phyloP scores from a whole-genome alignment of 2,888 invertebrate genomes.

The Gymnosoma rotundatum region DNA sequence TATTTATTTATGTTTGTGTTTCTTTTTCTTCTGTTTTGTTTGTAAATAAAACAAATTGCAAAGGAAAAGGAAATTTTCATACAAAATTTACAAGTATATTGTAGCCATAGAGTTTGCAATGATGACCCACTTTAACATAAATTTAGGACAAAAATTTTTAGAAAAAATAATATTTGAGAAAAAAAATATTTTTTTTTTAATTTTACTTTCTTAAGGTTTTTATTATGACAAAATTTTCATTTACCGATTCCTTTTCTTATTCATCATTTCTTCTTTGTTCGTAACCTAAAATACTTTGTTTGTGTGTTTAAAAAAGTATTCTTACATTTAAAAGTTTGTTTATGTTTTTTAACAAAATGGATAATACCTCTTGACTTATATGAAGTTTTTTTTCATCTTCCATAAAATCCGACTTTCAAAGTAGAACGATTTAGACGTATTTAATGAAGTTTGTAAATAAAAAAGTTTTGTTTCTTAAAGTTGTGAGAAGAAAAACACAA shows the following conservation, averaged over 20 bases:
- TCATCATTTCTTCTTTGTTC: conserved; percentile 7
- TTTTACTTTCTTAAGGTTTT: background rate
- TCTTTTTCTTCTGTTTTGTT: background rate
- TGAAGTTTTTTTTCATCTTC: too few species aligned
- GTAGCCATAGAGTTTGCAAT: conserved; percentile 16
- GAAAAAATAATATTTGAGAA: background rate
- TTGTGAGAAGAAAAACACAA: too few species aligned
- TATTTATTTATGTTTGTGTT: background rate
- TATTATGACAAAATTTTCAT: conserved; percentile 24
- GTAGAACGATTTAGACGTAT: too few species aligned
- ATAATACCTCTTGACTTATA: too few species aligned
- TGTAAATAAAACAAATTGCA: background rate
- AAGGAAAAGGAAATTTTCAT: background rate
- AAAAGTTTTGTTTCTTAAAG: too few species aligned
- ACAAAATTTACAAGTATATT: conserved; percentile 26
- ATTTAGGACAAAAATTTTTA: conserved; percentile 2
- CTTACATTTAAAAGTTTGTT: too few species aligned
- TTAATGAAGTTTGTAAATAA: too few species aligned
- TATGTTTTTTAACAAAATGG: too few species aligned
- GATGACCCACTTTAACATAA: conserved; percentile 41
- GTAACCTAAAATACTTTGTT: too few species aligned
- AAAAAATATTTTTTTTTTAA: background rate
- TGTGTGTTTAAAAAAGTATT: too few species aligned
- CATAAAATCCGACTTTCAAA: too few species aligned
- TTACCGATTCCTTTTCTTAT: conserved; percentile 3